A percentile compares a stretch with the other conserved stretches of the same genome.
Evolutionary conservation across 2,797 vertebrate genomes (phyloP).

Genomic region (Megalops cyprinoides): DNA sequence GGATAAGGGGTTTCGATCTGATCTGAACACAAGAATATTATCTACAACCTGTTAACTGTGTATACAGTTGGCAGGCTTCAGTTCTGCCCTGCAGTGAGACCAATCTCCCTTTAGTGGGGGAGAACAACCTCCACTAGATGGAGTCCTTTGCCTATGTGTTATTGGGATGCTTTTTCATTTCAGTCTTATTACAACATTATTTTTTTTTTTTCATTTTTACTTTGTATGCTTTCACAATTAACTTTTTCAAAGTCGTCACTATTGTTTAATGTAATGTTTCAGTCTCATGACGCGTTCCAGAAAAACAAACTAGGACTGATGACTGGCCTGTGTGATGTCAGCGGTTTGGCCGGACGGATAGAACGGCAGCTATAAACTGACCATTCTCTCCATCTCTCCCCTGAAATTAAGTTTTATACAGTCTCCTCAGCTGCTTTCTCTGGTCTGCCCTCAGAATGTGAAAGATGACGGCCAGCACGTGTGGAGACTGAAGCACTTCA

Average conservation of each 20-base stretch:
- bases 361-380: not conserved
- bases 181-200: not conserved
- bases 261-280: no score
- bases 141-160: slow-evolving; percentile 46
- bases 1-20: not conserved
- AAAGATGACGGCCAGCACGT: slow-evolving; percentile 95
- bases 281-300: no score
- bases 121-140: slow-evolving; percentile 60
- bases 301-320: not conserved
- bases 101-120: not conserved
- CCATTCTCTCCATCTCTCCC: no score
- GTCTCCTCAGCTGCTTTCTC: no score
- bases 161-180: not conserved
- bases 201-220: not conserved
- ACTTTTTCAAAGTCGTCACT: not conserved
- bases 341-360: not conserved
- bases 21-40: not conserved
- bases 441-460: slow-evolving; percentile 79
- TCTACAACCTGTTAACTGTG: not conserved
- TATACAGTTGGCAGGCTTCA: not conserved
- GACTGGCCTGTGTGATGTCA: not conserved
- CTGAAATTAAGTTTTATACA: no score
- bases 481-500: slow-evolving; percentile 95
- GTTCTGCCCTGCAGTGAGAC: not conserved
- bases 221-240: not conserved